Base-by-base conservation (phyloP, 2,113 vertebrate species). In the Ascaphus truei region DNA sequence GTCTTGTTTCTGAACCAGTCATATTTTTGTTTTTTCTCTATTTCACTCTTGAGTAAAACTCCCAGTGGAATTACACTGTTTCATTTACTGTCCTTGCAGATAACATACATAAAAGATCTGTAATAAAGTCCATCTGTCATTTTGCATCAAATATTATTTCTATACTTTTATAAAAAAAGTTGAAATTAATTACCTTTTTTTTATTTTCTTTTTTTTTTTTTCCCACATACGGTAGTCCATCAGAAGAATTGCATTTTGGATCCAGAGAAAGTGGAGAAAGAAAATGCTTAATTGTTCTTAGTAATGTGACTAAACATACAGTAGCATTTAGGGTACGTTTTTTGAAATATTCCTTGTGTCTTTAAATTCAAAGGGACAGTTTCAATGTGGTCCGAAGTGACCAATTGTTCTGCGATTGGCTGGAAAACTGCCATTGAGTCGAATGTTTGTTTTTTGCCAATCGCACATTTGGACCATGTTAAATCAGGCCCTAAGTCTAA, bases 291-390 rank as follows among this genome's bases (percentile, higher is more conserved):
- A 95, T 99, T 81, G 83, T 95, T 73, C 88, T 99, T 64, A 93
- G 88, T 85, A 99, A 99, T 7, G 82, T 98, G 74, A 93, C 93
- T 76, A 98, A 95, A 89, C 96, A 96, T n/a, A 76, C 89, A 62
- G 93, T 99, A 75, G 96, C 97, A 65, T 99, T 98, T 85, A 99
- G 98, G 93, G 96, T 98, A 85, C 84, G 79, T n/a, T n/a, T n/a
- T n/a, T n/a, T n/a, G n/a, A n/a, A n/a, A n/a, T n/a, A n/a, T n/a
- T n/a, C n/a, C n/a, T n/a, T n/a, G n/a, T n/a, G n/a, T n/a, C n/a
- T n/a, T n/a, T n/a, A n/a, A n/a, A n/a, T n/a, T n/a, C n/a, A n/a
- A n/a, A n/a, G n/a, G n/a, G n/a, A n/a, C n/a, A n/a, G n/a, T n/a
- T n/a, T n/a, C n/a, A n/a, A n/a, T n/a, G n/a, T n/a, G n/a, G n/a